These are phyloP conservation scores for Apus apus DNA, from an alignment of 2,113 vertebrate genomes.

Conservation along the genomic window DNA sequence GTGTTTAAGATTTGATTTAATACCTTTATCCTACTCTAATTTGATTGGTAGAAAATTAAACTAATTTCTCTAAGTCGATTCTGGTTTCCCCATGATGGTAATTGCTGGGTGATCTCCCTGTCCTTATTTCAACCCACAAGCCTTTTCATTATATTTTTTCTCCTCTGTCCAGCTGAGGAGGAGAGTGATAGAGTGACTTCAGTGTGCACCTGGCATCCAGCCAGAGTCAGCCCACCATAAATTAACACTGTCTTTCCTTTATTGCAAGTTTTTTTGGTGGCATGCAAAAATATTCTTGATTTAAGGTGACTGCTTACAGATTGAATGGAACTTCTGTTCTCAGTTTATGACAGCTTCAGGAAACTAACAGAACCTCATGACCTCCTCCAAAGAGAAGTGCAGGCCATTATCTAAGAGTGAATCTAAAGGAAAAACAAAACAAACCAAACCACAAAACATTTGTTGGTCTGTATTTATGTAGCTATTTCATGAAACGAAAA, in stretches of 20 bases:
- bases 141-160: too few relatives aligned
- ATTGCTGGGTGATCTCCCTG: too few relatives aligned
- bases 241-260: not conserved
- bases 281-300: not conserved
- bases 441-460: not conserved
- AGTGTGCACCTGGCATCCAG: too few relatives aligned
- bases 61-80: too few relatives aligned
- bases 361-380: not conserved
- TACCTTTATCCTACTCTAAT: too few relatives aligned
- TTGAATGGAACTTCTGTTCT: not conserved
- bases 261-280: not conserved
- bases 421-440: not conserved
- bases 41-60: too few relatives aligned
- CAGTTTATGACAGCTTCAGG: not conserved
- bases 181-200: too few relatives aligned
- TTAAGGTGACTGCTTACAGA: not conserved
- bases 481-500: not conserved
- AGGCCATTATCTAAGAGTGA: not conserved
- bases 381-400: not conserved
- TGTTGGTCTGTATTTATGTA: not conserved
- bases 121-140: too few relatives aligned
- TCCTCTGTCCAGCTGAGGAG: too few relatives aligned
- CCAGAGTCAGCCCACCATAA: too few relatives aligned
- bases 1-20: too few relatives aligned
- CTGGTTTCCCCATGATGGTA: too few relatives aligned